These are phyloP conservation scores for Hypsopygia costalis DNA, from an alignment of 2,888 invertebrate genomes.

Conservation along the genomic window DNA sequence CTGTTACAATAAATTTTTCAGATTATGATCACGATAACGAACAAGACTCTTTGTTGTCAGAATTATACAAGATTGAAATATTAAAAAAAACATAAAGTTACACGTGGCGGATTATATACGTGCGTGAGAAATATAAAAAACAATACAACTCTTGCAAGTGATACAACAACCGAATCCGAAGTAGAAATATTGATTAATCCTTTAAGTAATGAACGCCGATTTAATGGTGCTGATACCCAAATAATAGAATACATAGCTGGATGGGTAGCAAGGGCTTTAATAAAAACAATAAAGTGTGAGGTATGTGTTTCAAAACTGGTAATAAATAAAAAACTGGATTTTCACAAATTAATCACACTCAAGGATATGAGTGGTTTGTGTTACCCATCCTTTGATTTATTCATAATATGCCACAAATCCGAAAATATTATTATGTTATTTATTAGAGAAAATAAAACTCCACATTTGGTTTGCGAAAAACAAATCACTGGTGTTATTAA, in stretches of 20 bases:
- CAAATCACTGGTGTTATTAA: slow-evolving; percentile 3
- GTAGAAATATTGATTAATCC: slow-evolving; percentile 4
- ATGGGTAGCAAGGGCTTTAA: not conserved
- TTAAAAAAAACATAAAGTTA: slow-evolving; percentile 6
- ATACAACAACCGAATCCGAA: not conserved
- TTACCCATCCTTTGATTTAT: slow-evolving; percentile 6
- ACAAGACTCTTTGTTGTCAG: slow-evolving; percentile 1
- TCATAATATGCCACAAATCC: slow-evolving; percentile 1
- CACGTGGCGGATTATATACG: slow-evolving; percentile 4
- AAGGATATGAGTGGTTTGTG: slow-evolving; percentile 9
- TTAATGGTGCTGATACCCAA: not conserved
- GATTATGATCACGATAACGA: slow-evolving; percentile 3
- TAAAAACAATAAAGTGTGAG: slow-evolving; percentile 5
- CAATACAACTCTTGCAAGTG: not conserved
- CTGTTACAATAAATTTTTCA: not conserved
- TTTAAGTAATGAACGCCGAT: slow-evolving; percentile 3
- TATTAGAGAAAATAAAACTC: slow-evolving; percentile 3
- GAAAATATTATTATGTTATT: slow-evolving; percentile 2
- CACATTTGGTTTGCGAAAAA: slow-evolving; percentile 6
- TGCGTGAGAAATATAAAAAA: slow-evolving; percentile 3
- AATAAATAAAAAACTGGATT: slow-evolving; percentile 1
- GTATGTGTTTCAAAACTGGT: slow-evolving; percentile 3
- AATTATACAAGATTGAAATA: slow-evolving; percentile 4
- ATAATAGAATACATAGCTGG: slow-evolving; percentile 2
- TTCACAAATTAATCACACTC: slow-evolving; percentile 6